These are phyloP conservation scores for Platorchestia sp. DNA, from an alignment of 1,140 invertebrate genomes.

Conservation along the genomic window DNA sequence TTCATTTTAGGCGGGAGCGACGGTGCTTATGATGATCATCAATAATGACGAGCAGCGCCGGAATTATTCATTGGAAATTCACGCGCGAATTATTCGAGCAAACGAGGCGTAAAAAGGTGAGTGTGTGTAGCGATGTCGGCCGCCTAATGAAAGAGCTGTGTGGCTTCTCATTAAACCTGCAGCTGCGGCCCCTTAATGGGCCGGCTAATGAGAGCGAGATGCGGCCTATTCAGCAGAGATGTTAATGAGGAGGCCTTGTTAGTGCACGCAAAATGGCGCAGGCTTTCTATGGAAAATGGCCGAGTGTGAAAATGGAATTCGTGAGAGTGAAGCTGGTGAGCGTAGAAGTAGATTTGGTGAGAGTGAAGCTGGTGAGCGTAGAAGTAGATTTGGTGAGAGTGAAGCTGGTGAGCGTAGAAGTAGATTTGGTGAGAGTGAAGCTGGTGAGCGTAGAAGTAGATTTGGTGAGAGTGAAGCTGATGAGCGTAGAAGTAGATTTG, in stretches of 20 bases:
- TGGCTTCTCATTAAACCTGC: neutral
- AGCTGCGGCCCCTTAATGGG: neutral
- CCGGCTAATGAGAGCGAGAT: neutral
- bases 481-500: too few relatives aligned
- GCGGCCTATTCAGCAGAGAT: neutral
- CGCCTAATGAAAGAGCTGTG: neutral
- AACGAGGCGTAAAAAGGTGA: neutral
- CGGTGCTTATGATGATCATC: constrained; percentile 28
- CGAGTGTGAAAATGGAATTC: neutral
- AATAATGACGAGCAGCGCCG: neutral
- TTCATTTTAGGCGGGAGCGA: neutral
- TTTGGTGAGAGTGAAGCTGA: too few relatives aligned
- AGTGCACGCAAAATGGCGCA: neutral
- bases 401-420: too few relatives aligned
- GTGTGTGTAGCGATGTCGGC: constrained; percentile 23
- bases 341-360: too few relatives aligned
- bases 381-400: too few relatives aligned
- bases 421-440: too few relatives aligned
- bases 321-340: too few relatives aligned
- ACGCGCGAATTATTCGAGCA: constrained; percentile 18
- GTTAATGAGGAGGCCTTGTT: neutral
- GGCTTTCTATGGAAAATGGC: neutral
- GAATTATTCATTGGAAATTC: constrained; percentile 30
- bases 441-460: too few relatives aligned
- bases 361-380: too few relatives aligned